A percentile compares a stretch with the other conserved stretches of the same genome.
These are phyloP conservation scores for Microcebus murinus DNA, from an alignment of 2,113 vertebrate genomes.

Conservation along the genomic window DNA sequence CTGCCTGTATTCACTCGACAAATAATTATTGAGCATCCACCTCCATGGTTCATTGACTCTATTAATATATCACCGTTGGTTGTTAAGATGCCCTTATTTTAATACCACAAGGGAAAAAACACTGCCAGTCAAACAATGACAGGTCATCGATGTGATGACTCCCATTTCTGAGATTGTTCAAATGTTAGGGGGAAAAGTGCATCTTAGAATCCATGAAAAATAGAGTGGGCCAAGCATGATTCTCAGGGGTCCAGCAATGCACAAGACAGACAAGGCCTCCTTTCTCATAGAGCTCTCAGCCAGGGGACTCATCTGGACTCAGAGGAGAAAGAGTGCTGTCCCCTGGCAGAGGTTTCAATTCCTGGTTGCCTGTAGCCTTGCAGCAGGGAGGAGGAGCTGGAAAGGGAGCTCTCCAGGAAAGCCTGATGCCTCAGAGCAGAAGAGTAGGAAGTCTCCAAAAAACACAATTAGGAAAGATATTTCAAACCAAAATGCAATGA, in stretches of 20 bases:
- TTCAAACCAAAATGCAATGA: background rate
- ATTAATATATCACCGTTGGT: background rate
- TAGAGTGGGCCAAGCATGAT: background rate
- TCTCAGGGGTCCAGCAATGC: background rate
- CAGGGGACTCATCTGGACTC: background rate
- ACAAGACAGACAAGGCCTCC: background rate
- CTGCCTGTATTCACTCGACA: background rate
- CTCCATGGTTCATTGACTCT: slow-evolving; percentile 3
- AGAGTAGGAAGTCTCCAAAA: background rate
- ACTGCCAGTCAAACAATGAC: slow-evolving; percentile 24
- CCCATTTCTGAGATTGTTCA: slow-evolving; percentile 52
- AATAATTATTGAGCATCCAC: background rate
- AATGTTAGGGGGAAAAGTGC: background rate
- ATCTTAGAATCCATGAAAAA: background rate
- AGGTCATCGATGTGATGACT: slow-evolving; percentile 1
- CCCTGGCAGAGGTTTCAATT: background rate
- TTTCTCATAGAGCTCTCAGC: background rate
- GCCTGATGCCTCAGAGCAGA: background rate
- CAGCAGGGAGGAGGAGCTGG: background rate
- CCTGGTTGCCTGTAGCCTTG: background rate
- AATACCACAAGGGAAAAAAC: slow-evolving; percentile 18
- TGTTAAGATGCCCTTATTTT: slow-evolving; percentile 35
- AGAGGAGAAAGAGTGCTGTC: background rate
- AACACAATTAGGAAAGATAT: background rate
- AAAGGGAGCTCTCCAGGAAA: background rate